Evolutionary conservation across 2,888 invertebrate genomes (phyloP), one percentile per base, ranked within the genome.

Genomic region (Hypomecis atomaria): DNA sequence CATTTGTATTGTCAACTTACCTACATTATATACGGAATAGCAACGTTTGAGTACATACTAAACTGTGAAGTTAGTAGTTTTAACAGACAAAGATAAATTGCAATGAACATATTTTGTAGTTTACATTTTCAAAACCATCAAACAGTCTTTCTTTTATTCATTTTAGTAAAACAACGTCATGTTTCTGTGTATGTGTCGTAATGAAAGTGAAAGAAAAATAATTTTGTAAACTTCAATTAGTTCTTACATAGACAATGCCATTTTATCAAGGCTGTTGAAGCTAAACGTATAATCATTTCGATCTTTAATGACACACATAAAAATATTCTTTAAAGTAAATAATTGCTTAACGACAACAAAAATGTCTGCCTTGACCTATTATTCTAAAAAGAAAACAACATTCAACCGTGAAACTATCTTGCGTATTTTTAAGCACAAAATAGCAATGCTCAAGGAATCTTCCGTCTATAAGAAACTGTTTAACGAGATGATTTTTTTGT

Each of bases 301-400:
- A 64, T 64, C 56, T 60, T 59, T 60, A 47, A 60, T 56, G 52
- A 48, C 34, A 42, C 38, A 63, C 45, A 65, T 48, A 60, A 60
- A 56, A 57, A 56, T 55, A 59, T 64, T 61, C 38, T 60, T 33
- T 48, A 48, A 53, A 60, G 53, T 60, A 53, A 65, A 64, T 55
- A 56, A 56, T 60, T 60, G 56, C 53, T 60, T 48, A 50, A 59
- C 64, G 40, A 65, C 65, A 61, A 60, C 52, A 61, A 47, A 65
- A 67, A 69, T 66, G 62, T 34, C 55, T 55, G 62, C 74, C 74
- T 74, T 74, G 74, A 71, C 74, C 69, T 67, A 74, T 65, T 69
- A 69, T 52, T 62, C 70, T 69, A 67, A 57, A 69, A 68, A 58
- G 36, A 61, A 61, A 65, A 65, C 59, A 59, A 40, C 49, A 42